These are phyloP conservation scores for Drosophila seguyi DNA, from an alignment of 1,140 invertebrate genomes.

Conservation along the genomic window DNA sequence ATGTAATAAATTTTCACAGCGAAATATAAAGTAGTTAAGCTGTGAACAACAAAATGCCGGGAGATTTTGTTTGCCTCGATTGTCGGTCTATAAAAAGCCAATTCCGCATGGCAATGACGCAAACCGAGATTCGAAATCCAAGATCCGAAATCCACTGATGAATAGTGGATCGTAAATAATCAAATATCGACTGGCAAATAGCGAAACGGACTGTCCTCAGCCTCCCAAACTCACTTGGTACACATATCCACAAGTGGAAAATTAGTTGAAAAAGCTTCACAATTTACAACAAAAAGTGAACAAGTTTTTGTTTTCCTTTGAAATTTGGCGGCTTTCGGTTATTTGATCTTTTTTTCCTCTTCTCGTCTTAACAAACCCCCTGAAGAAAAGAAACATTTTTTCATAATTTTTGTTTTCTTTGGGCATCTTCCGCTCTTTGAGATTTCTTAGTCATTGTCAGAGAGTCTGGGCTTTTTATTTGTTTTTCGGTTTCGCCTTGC, in stretches of 20 bases:
- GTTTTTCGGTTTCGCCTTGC: constrained; percentile 39
- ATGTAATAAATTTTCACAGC: constrained; percentile 75
- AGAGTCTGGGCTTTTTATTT: constrained; percentile 57
- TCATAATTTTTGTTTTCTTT: constrained; percentile 71
- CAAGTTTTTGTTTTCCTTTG: constrained; percentile 81
- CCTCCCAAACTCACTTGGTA: constrained; percentile 6
- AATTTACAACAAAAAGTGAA: constrained; percentile 71
- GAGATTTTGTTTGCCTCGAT: constrained; percentile 35
- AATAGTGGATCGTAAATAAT: constrained; percentile 74
- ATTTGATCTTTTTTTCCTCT: constrained; percentile 72
- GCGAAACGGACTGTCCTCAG: constrained; percentile 40
- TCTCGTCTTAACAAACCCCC: constrained; percentile 53
- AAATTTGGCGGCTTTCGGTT: constrained; percentile 77
- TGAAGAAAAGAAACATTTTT: constrained; percentile 68
- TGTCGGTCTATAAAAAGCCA: constrained; percentile 54
- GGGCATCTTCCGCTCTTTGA: constrained; percentile 65
- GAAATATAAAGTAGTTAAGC: constrained; percentile 40
- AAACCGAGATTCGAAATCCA: constrained; percentile 23
- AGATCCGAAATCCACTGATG: constrained; percentile 31
- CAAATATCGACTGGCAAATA: constrained; percentile 74
- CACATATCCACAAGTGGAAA: constrained; percentile 68
- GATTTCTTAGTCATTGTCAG: constrained; percentile 74
- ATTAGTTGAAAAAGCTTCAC: constrained; percentile 71
- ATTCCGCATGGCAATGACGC: constrained; percentile 53
- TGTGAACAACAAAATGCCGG: constrained; percentile 44